phyloP scores from a whole-genome alignment of 1,140 invertebrate species.

The Tachypleus tridentatus region DNA sequence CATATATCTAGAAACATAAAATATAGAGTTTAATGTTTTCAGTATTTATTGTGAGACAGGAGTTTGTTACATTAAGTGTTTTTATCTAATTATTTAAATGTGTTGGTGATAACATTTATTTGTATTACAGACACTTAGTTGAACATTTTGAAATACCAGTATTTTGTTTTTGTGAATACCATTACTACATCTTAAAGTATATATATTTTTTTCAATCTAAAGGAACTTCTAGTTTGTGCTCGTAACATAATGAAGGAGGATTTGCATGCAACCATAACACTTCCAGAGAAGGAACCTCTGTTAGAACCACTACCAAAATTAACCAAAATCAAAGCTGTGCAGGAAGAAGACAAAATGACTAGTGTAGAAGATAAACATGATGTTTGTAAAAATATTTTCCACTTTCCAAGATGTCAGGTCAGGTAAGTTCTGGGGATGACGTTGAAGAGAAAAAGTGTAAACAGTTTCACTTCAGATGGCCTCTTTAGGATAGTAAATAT shows the following conservation, averaged over 20 bases:
- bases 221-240: constrained; percentile 52
- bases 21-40: no score
- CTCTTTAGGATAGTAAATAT: neutral
- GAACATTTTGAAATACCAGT: neutral
- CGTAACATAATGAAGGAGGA: constrained; percentile 63
- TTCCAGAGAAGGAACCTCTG: constrained; percentile 31
- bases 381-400: constrained; percentile 31
- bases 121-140: neutral
- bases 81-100: neutral
- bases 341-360: constrained; percentile 9
- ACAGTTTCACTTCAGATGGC: neutral
- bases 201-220: neutral
- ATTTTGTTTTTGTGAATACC: neutral
- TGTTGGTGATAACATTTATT: neutral
- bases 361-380: constrained; percentile 12
- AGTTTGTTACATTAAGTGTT: neutral
- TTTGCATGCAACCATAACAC: constrained; percentile 56
- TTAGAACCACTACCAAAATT: neutral
- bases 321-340: neutral
- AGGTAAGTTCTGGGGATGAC: constrained; percentile 35
- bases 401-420: constrained; percentile 49
- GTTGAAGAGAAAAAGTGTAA: neutral
- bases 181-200: neutral
- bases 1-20: no score
- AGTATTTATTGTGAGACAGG: no score